Base-by-base conservation (phyloP, 2,888 invertebrate genomes). In the Pachymerium ferrugineum region DNA sequence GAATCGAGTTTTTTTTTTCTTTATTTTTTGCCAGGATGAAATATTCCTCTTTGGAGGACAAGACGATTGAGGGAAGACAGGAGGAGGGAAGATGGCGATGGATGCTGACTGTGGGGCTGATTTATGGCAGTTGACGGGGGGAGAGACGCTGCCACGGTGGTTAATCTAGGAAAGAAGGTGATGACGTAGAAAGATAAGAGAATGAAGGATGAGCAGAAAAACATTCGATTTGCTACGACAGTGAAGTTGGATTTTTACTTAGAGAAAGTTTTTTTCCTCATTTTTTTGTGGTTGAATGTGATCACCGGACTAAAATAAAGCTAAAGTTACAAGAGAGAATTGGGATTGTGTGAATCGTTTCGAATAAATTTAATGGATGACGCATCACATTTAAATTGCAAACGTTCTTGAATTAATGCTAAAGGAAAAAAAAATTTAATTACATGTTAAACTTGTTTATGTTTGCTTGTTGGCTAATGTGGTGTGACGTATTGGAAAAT, bases 21-120 rank as follows among this genome's bases (percentile, higher is more conserved):
- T n/a, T n/a, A n/a, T n/a, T 6, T 25, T 62, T 62, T 62, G 62
- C 62, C 28, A 62, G 62, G 28, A 62, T 62, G 62, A 62, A 62
- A 62, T 62, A 62, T 62, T 62, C 62, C 62, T 62, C 62, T 62
- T 62, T 62, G 62, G 62, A 62, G 62, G 62, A 62, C 62, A 62
- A 62, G 62, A 62, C 62, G 62, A 62, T 62, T 62, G 62, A 62
- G 62, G 62, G 62, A 62, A 62, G 62, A 25, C 62, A 62, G 28
- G 62, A 28, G 62, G 62, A 62, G 62, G 62, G 62, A 62, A 62
- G 62, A 62, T 62, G 62, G 62, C 62, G 62, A 62, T 62, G 62
- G 62, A 62, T 62, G 62, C 62, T 62, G 62, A 62, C 62, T 62
- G 62, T 62, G 28, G 62, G 62, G 62, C 62, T 62, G 62, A 62